A percentile compares a stretch with the other conserved stretches of the same genome.
phyloP scores from a whole-genome alignment of 2,888 invertebrate genomes.

The Cosmia pyralina region DNA sequence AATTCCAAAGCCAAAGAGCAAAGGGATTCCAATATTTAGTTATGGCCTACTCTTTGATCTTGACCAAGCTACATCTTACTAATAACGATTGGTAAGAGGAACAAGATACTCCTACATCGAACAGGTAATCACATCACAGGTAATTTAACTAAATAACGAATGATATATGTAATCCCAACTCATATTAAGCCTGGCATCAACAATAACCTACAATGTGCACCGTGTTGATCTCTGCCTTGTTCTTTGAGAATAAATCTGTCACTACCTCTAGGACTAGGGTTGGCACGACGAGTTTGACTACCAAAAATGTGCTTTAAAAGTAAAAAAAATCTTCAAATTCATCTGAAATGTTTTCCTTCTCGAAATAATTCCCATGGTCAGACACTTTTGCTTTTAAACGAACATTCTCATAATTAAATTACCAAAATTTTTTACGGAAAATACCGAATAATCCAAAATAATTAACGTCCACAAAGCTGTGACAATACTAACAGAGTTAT shows the following conservation, averaged over 20 bases:
- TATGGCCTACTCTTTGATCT: background rate
- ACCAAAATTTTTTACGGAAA: background rate
- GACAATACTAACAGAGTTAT: background rate
- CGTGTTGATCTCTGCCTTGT: slow-evolving; percentile 43
- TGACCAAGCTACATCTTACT: too few relatives aligned
- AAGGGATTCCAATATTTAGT: background rate
- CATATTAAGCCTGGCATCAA: slow-evolving; percentile 27
- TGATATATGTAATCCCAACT: slow-evolving; percentile 34
- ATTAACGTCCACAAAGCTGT: background rate
- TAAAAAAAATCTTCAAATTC: background rate
- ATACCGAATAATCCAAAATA: background rate
- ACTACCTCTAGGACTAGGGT: slow-evolving; percentile 36
- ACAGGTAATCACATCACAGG: slow-evolving; percentile 3
- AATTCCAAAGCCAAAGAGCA: too few relatives aligned
- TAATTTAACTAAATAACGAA: slow-evolving; percentile 41
- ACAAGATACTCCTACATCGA: background rate
- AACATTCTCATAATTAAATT: background rate
- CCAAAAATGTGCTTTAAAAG: background rate
- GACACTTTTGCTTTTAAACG: background rate
- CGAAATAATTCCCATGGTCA: background rate
- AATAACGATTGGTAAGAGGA: background rate
- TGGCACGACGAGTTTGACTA: slow-evolving; percentile 10
- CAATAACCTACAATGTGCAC: slow-evolving; percentile 33
- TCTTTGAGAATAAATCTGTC: slow-evolving; percentile 58
- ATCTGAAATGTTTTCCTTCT: background rate